A percentile compares a stretch with the other conserved stretches of the same genome.
Conservation (phyloP, 2,113 vertebrate species). For the Lophura nycthemera region DNA sequence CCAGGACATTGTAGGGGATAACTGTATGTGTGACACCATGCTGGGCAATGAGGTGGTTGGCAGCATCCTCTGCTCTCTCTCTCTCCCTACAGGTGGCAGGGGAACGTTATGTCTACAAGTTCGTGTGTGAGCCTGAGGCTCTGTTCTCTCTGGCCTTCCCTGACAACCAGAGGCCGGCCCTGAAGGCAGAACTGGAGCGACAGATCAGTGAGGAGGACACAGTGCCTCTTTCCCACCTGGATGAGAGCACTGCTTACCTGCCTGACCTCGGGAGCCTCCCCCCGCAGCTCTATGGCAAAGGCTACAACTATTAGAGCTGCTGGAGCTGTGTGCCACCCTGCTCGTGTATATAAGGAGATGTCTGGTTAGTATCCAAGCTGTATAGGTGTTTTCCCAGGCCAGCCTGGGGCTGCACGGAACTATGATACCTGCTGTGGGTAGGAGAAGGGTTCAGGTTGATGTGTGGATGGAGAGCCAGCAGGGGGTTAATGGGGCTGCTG, state of each 20-base stretch:
- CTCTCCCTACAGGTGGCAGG: slow-evolving; percentile 86
- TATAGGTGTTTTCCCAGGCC: neutral
- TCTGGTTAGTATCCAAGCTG: slow-evolving; percentile 37
- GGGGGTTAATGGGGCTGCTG: neutral
- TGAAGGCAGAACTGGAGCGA: slow-evolving; percentile 89
- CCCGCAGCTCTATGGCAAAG: slow-evolving; percentile 89
- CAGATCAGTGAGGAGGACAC: slow-evolving; percentile 95
- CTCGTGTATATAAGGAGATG: slow-evolving; percentile 79
- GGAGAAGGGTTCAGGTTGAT: neutral
- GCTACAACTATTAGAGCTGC: slow-evolving; percentile 87
- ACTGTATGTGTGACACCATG: neutral
- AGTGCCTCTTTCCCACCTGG: slow-evolving; percentile 93
- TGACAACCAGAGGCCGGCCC: slow-evolving; percentile 89
- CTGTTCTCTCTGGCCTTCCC: slow-evolving; percentile 96
- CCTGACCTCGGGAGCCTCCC: slow-evolving; percentile 83
- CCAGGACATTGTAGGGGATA: neutral
- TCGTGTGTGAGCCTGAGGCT: slow-evolving; percentile 95
- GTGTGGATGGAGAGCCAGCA: neutral
- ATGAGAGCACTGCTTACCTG: slow-evolving; percentile 83
- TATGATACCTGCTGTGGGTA: neutral
- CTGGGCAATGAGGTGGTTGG: neutral
- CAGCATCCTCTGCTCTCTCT: neutral
- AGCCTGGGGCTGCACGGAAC: neutral
- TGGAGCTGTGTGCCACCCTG: neutral
- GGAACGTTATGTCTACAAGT: slow-evolving; percentile 99